These are phyloP conservation scores for Macaca mulatta DNA, from an alignment of 2,113 vertebrate species.

Conservation along the genomic window DNA sequence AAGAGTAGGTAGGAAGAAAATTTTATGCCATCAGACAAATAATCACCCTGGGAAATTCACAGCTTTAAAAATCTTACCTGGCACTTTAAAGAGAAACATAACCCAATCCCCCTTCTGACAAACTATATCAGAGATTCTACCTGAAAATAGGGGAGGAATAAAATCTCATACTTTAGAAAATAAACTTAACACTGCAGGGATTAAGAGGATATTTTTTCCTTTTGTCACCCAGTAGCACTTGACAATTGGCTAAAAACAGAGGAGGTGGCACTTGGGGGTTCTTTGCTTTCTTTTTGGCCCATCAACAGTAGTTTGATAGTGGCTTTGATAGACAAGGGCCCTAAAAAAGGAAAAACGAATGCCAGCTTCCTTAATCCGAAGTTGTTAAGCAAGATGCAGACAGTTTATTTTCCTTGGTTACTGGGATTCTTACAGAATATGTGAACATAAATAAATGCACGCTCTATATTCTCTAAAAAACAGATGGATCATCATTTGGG, in stretches of 20 bases:
- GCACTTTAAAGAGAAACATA: too few species aligned
- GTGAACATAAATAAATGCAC: neutral
- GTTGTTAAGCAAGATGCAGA: neutral
- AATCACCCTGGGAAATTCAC: too few species aligned
- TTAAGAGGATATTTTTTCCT: neutral
- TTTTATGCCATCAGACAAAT: too few species aligned
- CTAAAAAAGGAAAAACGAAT: neutral
- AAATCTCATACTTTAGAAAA: neutral
- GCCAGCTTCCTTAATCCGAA: neutral
- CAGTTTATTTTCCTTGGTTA: neutral
- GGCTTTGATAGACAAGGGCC: neutral
- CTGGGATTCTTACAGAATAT: neutral
- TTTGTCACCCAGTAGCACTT: neutral
- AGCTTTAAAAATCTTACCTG: too few species aligned
- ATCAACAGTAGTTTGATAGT: neutral
- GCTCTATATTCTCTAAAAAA: neutral
- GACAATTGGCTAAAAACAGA: conserved; percentile 1
- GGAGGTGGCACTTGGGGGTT: neutral
- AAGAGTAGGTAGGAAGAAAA: neutral
- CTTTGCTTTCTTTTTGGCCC: conserved; percentile 25
- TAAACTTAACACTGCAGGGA: neutral
- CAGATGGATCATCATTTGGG: neutral
- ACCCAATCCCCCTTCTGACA: neutral
- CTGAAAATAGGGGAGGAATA: conserved; percentile 45
- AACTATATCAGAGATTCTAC: neutral